phyloP scores from a whole-genome alignment of 2,888 invertebrate genomes.

The Hetaerina titia region DNA sequence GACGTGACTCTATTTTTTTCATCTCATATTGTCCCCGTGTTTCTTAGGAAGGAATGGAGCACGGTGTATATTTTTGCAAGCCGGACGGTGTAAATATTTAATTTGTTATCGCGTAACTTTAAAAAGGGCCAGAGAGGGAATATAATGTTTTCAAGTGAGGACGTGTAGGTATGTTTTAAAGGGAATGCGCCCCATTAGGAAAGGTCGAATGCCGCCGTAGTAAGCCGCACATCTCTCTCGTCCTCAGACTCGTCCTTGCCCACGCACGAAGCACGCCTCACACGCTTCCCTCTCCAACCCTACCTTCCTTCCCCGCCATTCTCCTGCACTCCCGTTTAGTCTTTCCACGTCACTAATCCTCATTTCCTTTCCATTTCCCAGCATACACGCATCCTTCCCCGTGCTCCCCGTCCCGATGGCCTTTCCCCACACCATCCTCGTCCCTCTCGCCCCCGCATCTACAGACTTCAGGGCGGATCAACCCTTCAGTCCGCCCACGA shows the following conservation, averaged over 20 bases:
- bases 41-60: no score
- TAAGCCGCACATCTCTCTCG: neutral
- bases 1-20: neutral
- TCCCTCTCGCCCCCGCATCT: neutral
- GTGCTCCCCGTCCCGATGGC: neutral
- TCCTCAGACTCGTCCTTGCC: neutral
- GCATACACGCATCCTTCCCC: neutral
- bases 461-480: neutral
- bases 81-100: neutral
- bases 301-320: neutral
- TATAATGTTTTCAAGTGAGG: neutral
- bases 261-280: neutral
- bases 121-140: neutral
- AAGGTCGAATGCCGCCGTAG: no score
- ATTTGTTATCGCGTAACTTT: neutral
- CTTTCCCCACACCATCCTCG: neutral
- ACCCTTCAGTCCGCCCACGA: neutral
- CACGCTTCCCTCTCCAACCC: neutral
- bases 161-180: neutral
- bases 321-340: neutral
- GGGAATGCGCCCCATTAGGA: no score
- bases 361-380: constrained; percentile 15
- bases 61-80: no score
- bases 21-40: neutral
- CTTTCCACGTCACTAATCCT: constrained; percentile 32